These are phyloP conservation scores for Drosophila melanica DNA, from an alignment of 1,140 invertebrate species.

Conservation along the genomic window DNA sequence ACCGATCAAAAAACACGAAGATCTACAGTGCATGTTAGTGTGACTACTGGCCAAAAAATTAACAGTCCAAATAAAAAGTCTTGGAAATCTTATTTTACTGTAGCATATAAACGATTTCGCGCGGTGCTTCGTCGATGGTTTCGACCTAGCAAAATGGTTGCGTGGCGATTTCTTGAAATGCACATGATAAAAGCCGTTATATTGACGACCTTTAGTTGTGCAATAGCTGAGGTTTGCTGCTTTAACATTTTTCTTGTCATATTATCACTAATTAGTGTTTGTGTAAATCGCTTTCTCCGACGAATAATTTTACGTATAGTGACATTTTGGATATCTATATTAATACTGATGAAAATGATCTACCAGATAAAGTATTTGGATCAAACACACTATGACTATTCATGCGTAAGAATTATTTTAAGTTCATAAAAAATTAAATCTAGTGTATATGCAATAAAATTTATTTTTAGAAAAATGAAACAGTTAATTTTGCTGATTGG, in stretches of 20 bases:
- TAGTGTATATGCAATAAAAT: background rate
- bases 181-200: slow-evolving; percentile 96
- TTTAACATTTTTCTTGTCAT: slow-evolving; percentile 90
- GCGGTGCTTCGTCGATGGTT: slow-evolving; percentile 41
- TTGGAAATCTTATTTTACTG: slow-evolving; percentile 42
- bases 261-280: slow-evolving; percentile 89
- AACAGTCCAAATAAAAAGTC: slow-evolving; percentile 19
- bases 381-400: slow-evolving; percentile 85
- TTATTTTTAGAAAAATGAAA: slow-evolving; percentile 54
- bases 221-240: slow-evolving; percentile 61
- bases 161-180: slow-evolving; percentile 94
- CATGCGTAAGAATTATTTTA: slow-evolving; percentile 49
- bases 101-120: slow-evolving; percentile 23
- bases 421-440: background rate
- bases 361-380: slow-evolving; percentile 97
- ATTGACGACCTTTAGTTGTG: slow-evolving; percentile 87
- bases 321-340: slow-evolving; percentile 90
- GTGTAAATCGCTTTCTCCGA: slow-evolving; percentile 88
- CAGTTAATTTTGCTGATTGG: slow-evolving; percentile 93
- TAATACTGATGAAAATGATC: slow-evolving; percentile 96
- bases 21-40: background rate
- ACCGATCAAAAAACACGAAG: background rate
- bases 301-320: slow-evolving; percentile 90
- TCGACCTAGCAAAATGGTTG: slow-evolving; percentile 51
- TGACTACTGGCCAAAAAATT: background rate